These are phyloP conservation scores for Sphenopsis melanotis DNA, from an alignment of 2,797 vertebrate species.

Conservation along the genomic window DNA sequence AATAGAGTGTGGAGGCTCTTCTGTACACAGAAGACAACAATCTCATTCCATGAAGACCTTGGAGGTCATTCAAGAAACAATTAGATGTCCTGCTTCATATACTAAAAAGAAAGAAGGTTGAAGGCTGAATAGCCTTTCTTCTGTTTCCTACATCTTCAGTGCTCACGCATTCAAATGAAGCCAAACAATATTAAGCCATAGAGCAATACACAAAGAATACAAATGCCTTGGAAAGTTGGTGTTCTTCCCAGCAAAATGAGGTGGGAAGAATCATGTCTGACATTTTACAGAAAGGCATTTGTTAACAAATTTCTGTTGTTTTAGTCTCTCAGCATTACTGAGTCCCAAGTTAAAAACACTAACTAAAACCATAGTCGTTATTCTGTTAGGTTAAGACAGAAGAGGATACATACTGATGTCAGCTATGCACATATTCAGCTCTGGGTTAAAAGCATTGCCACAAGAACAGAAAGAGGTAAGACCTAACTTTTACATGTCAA, in stretches of 20 bases:
- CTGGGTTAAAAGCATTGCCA: background rate
- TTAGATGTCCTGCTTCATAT: slow-evolving; percentile 71
- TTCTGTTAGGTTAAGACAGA: background rate
- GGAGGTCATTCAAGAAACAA: slow-evolving; percentile 78
- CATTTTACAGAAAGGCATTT: background rate
- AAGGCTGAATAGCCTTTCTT: slow-evolving; percentile 47
- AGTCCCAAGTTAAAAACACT: background rate
- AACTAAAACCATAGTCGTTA: background rate
- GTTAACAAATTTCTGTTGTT: background rate
- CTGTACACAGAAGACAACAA: slow-evolving; percentile 76
- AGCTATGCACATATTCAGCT: background rate
- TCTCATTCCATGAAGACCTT: slow-evolving; percentile 77
- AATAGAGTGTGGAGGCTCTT: slow-evolving; percentile 75
- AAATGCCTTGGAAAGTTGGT: slow-evolving; percentile 2
- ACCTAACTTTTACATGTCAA: background rate
- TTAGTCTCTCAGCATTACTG: background rate
- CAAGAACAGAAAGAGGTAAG: background rate
- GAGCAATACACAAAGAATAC: background rate
- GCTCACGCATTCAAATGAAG: slow-evolving; percentile 42
- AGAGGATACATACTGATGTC: background rate
- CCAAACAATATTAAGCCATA: slow-evolving; percentile 44
- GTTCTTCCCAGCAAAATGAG: slow-evolving; percentile 1
- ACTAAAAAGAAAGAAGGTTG: slow-evolving; percentile 59
- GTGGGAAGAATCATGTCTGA: background rate
- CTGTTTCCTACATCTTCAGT: slow-evolving; percentile 39